phyloP scores from a whole-genome alignment of 2,888 invertebrate genomes.

The Polyommatus iphigenia region DNA sequence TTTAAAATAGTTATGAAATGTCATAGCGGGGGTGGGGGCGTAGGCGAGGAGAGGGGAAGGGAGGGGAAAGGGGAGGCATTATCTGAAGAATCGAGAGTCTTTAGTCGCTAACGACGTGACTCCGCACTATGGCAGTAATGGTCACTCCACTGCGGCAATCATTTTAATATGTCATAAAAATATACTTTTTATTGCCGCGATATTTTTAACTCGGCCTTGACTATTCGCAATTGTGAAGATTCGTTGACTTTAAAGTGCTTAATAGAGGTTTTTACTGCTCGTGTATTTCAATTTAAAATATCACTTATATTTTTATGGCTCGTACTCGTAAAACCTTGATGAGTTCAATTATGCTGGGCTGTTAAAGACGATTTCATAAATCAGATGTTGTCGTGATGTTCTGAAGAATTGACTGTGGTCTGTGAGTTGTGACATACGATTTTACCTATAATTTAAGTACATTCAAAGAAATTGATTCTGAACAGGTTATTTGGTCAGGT shows the following conservation, averaged over 20 bases:
- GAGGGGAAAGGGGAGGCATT: constrained; percentile 39
- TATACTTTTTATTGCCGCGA: constrained; percentile 34
- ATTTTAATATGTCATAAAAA: constrained; percentile 41
- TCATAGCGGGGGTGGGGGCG: constrained; percentile 36
- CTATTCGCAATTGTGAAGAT: constrained; percentile 13
- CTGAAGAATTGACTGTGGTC: background rate
- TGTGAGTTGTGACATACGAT: background rate
- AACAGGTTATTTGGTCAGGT: background rate
- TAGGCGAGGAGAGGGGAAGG: constrained; percentile 38
- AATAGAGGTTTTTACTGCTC: constrained; percentile 5
- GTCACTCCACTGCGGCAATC: constrained; percentile 56
- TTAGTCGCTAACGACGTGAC: constrained; percentile 65
- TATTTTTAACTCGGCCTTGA: constrained; percentile 23
- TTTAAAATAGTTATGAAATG: constrained; percentile 24
- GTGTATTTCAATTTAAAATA: constrained; percentile 1
- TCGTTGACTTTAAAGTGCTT: constrained; percentile 10
- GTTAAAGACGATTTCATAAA: constrained; percentile 13
- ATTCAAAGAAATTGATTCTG: background rate
- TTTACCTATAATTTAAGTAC: background rate
- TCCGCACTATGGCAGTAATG: constrained; percentile 65
- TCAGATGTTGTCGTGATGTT: background rate
- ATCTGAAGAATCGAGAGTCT: constrained; percentile 55
- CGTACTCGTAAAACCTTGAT: constrained; percentile 7
- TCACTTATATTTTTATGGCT: constrained; percentile 1
- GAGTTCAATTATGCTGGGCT: constrained; percentile 6